Evolutionary conservation across 1,140 invertebrate species (phyloP), one percentile per base, ranked within the genome.

Genomic region (Drosophila ambigua): DNA sequence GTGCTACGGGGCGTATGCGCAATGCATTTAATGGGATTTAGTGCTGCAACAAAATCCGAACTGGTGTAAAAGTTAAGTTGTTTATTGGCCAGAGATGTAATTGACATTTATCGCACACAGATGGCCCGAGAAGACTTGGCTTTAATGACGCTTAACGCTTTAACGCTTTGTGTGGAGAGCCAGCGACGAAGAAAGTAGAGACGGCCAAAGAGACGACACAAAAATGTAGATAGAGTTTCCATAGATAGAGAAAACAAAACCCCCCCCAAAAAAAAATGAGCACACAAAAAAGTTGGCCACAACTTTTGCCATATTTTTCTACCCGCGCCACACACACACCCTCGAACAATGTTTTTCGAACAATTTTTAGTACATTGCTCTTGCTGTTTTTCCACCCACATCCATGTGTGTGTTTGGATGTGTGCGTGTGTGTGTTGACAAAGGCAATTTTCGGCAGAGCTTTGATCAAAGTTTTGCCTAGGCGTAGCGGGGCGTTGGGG

Each of bases 401-500:
- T 16, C 45, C 13, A 20, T 35, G 31, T 41, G 41, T 41, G 31
- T 20, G 20, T 20, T 20, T 2, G 20, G 20, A 20, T 20, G 60
- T 41, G 35, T 61, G 53, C 65, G 46, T 49, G 55, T 57, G 55
- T 57, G 50, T 63, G 74, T 73, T 67, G 77, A 81, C 81, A 87
- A 81, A 75, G 66, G 82, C 81, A 87, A 87, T 85, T 87, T 85
- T 67, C 59, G 64, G 24, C 52, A 45, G 44, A 59, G 77, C 81
- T 85, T 87, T 87, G 81, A 85, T 85, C 81, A 85, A 85, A 87
- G 69, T 79, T 83, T 71, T 24, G 20, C 7, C 46, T 13, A 35
- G 31, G 3, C 20, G 20, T 20, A 20, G 3, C 9, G 1, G 11
- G 3, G 9, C 11, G 9, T n/a, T 0, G 31, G 31, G 4, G 9